Percentiles rank a stretch among this genome's conserved stretches.
phyloP scores from a whole-genome alignment of 2,797 vertebrate species.

The Borostomias antarcticus region DNA sequence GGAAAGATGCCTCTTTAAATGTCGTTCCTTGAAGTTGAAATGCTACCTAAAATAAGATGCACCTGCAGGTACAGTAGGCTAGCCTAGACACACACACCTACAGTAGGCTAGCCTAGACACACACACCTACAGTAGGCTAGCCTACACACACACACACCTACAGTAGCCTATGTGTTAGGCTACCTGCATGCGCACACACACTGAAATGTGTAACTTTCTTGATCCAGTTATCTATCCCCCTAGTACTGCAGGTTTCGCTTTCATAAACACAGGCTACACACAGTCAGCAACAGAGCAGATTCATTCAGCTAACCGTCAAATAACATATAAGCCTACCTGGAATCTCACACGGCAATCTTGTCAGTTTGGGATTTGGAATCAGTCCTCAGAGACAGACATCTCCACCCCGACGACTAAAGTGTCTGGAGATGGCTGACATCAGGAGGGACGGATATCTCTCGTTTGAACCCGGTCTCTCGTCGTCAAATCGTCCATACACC shows the following conservation, averaged over 20 bases:
- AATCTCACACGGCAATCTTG: not conserved
- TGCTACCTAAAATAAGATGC: too few relatives aligned
- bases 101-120: not conserved
- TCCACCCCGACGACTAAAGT: not conserved
- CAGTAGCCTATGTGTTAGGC: too few relatives aligned
- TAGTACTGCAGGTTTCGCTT: not conserved
- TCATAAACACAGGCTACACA: too few relatives aligned
- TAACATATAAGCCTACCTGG: not conserved
- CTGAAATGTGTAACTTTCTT: not conserved
- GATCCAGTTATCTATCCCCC: not conserved
- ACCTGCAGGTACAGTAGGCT: too few relatives aligned
- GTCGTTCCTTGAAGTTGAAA: too few relatives aligned
- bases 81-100: not conserved
- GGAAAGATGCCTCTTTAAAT: too few relatives aligned
- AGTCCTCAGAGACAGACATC: not conserved
- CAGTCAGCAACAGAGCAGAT: not conserved
- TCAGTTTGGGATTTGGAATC: too few relatives aligned
- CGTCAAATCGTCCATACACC: slow-evolving; percentile 24
- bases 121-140: not conserved
- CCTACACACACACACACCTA: not conserved
- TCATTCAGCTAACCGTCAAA: not conserved
- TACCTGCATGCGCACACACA: not conserved
- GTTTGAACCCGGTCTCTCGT: slow-evolving; percentile 15
- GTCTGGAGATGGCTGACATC: slow-evolving; percentile 5
- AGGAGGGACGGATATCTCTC: slow-evolving; percentile 25